These are phyloP conservation scores for Lasioglossum oenotherae DNA, from an alignment of 2,888 invertebrate species.

Conservation along the genomic window DNA sequence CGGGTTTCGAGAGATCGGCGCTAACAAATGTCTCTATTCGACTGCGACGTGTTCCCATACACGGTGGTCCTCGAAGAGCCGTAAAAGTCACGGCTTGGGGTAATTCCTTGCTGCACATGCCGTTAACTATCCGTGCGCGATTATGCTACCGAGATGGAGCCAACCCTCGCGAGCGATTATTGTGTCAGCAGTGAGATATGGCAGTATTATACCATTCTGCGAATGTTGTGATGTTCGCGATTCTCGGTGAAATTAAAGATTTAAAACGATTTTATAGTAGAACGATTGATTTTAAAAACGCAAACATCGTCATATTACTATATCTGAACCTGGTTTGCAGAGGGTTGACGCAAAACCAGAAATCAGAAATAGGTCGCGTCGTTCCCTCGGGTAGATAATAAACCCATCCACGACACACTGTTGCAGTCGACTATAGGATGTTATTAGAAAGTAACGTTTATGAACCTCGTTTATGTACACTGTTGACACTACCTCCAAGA, in stretches of 20 bases:
- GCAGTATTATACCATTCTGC: constrained; percentile 59
- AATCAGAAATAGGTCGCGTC: neutral
- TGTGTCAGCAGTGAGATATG: constrained; percentile 66
- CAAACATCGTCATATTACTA: no score
- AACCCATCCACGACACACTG: neutral
- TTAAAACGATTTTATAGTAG: no score
- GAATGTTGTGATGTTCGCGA: constrained; percentile 10
- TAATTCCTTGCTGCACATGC: constrained; percentile 61
- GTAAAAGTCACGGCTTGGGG: constrained; percentile 76
- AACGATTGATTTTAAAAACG: no score
- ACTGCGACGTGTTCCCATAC: constrained; percentile 64
- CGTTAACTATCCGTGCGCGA: constrained; percentile 58
- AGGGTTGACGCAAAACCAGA: neutral
- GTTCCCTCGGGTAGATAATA: neutral
- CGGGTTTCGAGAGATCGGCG: constrained; percentile 72
- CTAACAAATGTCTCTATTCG: constrained; percentile 82
- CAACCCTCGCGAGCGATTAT: constrained; percentile 54
- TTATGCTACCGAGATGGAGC: constrained; percentile 36
- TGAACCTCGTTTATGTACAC: neutral
- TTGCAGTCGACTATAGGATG: neutral
- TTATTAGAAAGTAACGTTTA: neutral
- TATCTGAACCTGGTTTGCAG: no score
- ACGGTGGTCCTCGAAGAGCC: constrained; percentile 68
- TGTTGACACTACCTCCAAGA: neutral
- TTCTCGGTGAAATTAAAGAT: no score